A percentile compares a stretch with the other conserved stretches of the same genome.
Conservation (phyloP, 2,113 vertebrate species). For the Dascyllus trimaculatus region DNA sequence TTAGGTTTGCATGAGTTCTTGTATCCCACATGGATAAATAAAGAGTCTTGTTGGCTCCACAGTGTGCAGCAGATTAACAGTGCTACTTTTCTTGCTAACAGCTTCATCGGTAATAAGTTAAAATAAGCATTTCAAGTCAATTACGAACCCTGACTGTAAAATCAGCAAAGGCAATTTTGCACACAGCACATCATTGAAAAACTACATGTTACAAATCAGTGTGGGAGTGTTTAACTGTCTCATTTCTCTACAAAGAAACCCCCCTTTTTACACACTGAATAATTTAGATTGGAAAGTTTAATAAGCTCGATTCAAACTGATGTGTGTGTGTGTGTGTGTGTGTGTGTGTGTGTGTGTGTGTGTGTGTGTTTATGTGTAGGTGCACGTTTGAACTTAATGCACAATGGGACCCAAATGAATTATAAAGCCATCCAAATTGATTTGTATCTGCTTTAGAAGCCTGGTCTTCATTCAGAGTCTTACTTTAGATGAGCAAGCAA, state of each 20-base stretch:
- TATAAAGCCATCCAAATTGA: conserved; percentile 50
- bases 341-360: neutral
- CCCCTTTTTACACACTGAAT: conserved; percentile 13
- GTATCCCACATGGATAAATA: too few relatives aligned
- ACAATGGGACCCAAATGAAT: conserved; percentile 50
- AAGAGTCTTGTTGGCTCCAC: too few relatives aligned
- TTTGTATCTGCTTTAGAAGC: conserved; percentile 34
- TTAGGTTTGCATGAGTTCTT: too few relatives aligned
- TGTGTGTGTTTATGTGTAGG: neutral
- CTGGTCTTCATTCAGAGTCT: conserved; percentile 11
- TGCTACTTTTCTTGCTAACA: conserved; percentile 27
- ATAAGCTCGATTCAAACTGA: conserved; percentile 31
- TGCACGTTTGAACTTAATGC: conserved; percentile 18
- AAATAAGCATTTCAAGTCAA: neutral
- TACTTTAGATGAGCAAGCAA: conserved; percentile 15
- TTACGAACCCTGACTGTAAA: conserved; percentile 9
- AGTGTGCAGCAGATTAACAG: conserved; percentile 11
- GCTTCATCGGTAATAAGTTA: neutral
- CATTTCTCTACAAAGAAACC: conserved; percentile 28
- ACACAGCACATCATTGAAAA: conserved; percentile 10
- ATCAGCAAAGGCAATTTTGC: conserved; percentile 21
- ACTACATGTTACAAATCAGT: conserved; percentile 17
- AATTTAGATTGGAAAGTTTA: conserved; percentile 46
- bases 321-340: neutral
- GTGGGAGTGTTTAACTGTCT: conserved; percentile 36